Percentiles rank a stretch among this genome's conserved stretches.
These are phyloP conservation scores for Furnarius figulus DNA, from an alignment of 2,113 vertebrate species.

Conservation along the genomic window DNA sequence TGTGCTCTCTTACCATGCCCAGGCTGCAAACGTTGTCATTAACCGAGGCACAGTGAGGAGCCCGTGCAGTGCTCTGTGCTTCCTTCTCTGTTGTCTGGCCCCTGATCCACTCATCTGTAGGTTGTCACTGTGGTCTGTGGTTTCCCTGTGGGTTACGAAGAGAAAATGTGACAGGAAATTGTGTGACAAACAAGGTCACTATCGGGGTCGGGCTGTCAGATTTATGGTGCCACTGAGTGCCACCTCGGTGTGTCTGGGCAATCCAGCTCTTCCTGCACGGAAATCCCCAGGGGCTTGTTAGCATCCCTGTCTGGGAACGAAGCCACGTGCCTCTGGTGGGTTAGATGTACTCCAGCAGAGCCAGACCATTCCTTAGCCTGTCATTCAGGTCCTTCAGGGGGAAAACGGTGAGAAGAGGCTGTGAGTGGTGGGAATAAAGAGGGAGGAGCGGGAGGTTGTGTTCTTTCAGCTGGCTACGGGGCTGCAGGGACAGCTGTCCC, in stretches of 20 bases:
- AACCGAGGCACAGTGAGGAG: accelerated
- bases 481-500: accelerated
- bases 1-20: accelerated
- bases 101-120: neutral
- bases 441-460: neutral
- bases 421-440: neutral
- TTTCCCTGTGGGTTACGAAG: neutral
- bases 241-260: neutral
- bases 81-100: neutral
- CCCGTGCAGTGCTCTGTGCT: neutral
- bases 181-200: neutral
- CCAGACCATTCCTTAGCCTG: neutral
- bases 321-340: neutral
- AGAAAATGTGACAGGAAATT: neutral
- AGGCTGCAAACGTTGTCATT: neutral
- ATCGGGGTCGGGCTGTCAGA: neutral
- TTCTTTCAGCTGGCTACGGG: neutral
- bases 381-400: accelerated
- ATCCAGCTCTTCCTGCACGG: neutral
- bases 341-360: neutral
- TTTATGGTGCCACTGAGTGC: neutral
- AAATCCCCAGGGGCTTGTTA: neutral
- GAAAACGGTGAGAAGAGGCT: neutral
- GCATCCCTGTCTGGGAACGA: neutral
- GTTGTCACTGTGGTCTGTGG: constrained; percentile 34